These are phyloP conservation scores for Gadus macrocephalus DNA, from an alignment of 2,113 vertebrate genomes.

Conservation along the genomic window DNA sequence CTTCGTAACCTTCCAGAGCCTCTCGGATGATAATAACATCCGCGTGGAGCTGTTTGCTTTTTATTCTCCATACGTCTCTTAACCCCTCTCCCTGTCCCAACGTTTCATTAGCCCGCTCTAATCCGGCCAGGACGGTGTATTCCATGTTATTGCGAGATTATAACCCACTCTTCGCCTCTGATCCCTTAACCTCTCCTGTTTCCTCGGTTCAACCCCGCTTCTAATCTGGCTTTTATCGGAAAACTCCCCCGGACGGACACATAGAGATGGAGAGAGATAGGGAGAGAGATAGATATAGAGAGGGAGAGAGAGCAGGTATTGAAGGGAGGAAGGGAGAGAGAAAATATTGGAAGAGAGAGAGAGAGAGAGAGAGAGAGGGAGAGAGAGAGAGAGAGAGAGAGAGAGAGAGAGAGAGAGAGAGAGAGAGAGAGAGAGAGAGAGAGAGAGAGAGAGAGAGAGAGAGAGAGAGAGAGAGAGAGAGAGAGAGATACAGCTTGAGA, in stretches of 20 bases:
- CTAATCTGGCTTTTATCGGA: constrained; percentile 56
- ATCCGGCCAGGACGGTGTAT: constrained; percentile 42
- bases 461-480: not conserved
- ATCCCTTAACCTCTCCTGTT: constrained; percentile 47
- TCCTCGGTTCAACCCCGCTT: constrained; percentile 29
- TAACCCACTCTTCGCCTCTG: constrained; percentile 49
- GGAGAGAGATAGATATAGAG: too few species aligned
- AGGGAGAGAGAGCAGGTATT: too few species aligned
- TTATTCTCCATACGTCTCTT: constrained; percentile 12
- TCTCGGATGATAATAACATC: too few species aligned
- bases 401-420: too few species aligned
- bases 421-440: too few species aligned
- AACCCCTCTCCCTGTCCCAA: constrained; percentile 26
- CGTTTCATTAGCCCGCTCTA: constrained; percentile 67
- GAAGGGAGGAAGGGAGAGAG: too few species aligned
- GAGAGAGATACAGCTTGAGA: constrained; percentile 16
- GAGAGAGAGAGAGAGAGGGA: too few species aligned
- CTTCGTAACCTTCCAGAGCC: too few species aligned
- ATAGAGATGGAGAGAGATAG: not conserved
- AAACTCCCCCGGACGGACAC: not conserved
- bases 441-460: not conserved
- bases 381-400: too few species aligned
- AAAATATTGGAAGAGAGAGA: too few species aligned
- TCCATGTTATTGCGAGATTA: constrained; percentile 63
- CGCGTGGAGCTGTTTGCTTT: constrained; percentile 29